Percentiles rank a stretch among this genome's conserved stretches.
phyloP scores from a whole-genome alignment of 2,113 vertebrate genomes.

The Empidonax traillii region DNA sequence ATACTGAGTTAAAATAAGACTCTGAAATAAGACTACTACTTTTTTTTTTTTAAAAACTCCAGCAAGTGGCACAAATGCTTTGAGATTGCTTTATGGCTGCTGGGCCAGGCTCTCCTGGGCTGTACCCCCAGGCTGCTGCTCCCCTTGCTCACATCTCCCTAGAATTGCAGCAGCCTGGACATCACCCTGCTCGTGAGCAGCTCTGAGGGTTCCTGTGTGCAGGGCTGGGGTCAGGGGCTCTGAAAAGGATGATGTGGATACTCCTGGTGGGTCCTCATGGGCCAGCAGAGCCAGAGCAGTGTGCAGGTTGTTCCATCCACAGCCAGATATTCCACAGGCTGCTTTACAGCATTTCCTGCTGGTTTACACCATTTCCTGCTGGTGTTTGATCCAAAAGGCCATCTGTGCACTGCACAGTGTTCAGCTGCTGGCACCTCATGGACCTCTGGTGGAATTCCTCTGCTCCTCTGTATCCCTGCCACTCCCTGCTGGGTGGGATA shows the following conservation, averaged over 20 bases:
- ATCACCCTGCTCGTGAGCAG: fast-evolving
- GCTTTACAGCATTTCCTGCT: not conserved
- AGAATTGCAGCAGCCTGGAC: not conserved
- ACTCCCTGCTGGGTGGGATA: not conserved
- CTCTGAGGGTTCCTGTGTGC: not conserved
- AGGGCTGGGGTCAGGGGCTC: fast-evolving
- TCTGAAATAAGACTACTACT: not conserved
- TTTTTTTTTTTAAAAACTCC: not conserved
- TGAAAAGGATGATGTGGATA: not conserved
- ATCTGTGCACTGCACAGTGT: fast-evolving
- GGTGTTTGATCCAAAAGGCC: not conserved
- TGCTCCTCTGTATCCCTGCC: fast-evolving
- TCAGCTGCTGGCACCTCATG: not conserved
- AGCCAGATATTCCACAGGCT: not conserved
- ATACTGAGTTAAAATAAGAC: not conserved
- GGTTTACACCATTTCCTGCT: not conserved
- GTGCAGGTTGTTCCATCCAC: not conserved
- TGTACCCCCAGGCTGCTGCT: not conserved
- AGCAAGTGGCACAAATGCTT: not conserved
- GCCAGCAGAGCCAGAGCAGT: not conserved
- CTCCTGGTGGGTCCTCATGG: not conserved
- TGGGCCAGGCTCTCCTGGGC: not conserved
- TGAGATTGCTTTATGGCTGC: not conserved
- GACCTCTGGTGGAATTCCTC: not conserved
- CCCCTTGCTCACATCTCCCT: not conserved